Evolutionary conservation across 2,113 vertebrate species (phyloP), one percentile per base, ranked within the genome.

Genomic region (Acanthochromis polyacanthus): DNA sequence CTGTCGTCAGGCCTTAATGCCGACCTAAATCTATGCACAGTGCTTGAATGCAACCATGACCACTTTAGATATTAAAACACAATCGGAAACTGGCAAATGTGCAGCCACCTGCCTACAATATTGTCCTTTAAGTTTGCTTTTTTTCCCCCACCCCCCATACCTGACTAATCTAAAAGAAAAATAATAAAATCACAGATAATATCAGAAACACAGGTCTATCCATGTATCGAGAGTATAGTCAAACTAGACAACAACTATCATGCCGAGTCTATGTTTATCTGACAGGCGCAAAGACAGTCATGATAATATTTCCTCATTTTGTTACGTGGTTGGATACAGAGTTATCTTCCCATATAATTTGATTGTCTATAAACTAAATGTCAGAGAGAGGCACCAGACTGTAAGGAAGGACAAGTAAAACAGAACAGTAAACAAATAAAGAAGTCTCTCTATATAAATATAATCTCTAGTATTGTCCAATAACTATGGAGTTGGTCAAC

Each of bases 291-390:
- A 60, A 64, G 40, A 75, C 72, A 77, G 71, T 75, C 70, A 68
- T 72, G 60, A 76, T 36, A 56, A 76, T 64, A 73, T 78, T 65
- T 81, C 71, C 68, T 77, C 65, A 61, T 67, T 61, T 71, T 73
- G 77, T 80, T 56, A 68, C 48, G 67, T 80, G 28, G 72, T 55
- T 71, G 67, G 64, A 80, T 78, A 81, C 73, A 64, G 64, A 80
- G 70, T 80, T 85, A 58, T 76, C 30, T 66, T 90, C n/a, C 45
- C 28, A 36, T 76, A 59, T 82, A 71, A 59, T 85, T 87, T 91
- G 92, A 95, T 95, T 95, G 94, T 95, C 94, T 93, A 90, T 46
- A 80, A 93, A 88, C 83, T 86, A 86, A 91, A 93, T 85, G 64
- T 79, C 70, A 82, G 80, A 71, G 65, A 88, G 91, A 94, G 92